Evolutionary conservation across 1,140 invertebrate species (phyloP).

Genomic region (Wiebesia pumilae): DNA sequence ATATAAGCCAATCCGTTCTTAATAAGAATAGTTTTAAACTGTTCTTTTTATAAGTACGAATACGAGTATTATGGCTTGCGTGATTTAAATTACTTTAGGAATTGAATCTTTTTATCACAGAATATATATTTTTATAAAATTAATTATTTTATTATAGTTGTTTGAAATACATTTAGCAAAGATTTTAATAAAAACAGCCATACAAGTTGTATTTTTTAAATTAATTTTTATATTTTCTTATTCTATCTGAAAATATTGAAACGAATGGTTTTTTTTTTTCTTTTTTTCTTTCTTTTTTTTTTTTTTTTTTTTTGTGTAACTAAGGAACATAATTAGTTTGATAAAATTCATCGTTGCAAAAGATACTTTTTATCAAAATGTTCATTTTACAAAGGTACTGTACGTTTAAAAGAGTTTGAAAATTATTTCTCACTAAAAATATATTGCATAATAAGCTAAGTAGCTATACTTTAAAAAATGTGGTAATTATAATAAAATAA

Average conservation of each 20-base stretch:
- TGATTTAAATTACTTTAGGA: conserved; percentile 16
- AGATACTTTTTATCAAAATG: not conserved
- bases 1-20: not conserved
- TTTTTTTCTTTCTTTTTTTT: no score
- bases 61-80: not conserved
- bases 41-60: conserved; percentile 40
- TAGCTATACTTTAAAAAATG: not conserved
- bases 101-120: not conserved
- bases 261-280: no score
- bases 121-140: conserved; percentile 23
- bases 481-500: not conserved
- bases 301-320: no score
- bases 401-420: not conserved
- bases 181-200: not conserved
- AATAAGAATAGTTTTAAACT: conserved; percentile 33
- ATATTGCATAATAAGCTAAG: not conserved
- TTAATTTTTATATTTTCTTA: no score
- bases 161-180: not conserved
- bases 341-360: not conserved
- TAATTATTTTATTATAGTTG: conserved; percentile 7
- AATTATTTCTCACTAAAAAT: not conserved
- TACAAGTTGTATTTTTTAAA: not conserved
- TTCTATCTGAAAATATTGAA: no score
- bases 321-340: not conserved
- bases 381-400: not conserved